Evolutionary conservation across 2,113 vertebrate genomes (phyloP), one percentile per base, ranked within the genome.

Genomic region (Eidolon helvum): DNA sequence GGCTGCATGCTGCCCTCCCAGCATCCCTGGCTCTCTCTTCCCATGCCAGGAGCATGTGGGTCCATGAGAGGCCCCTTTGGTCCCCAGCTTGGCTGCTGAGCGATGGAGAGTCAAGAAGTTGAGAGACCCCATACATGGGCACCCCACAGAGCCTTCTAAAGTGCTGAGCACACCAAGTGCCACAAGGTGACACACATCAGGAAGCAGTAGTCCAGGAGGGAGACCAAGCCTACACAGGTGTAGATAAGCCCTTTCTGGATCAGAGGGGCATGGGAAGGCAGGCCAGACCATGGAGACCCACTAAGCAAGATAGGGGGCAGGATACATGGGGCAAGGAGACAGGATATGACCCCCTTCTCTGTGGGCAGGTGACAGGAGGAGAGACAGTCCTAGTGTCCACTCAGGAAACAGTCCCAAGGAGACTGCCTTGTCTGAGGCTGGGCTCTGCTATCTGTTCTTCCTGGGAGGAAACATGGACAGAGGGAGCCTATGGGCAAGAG

Each of bases 261-360:
- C 63, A 53, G 57, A 83, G 45, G 40, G 48, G 7, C 40, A 43
- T 1, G 22, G 43, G 65, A 16, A 40, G 35, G 69, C 35, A 66
- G 79, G 84, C 28, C 5, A n/a, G 79, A 40, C 77, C 10, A 83
- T 96, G 92, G 97, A 92, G 94, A 96, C 93, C 97, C 86, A 80
- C 87, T 57, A 87, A 72, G 65, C 33, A 68, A 96, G 96, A 50
- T 24, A 83, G 97, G 48, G 91, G 72, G 5, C 40, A 63, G 38
- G 78, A 43, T 40, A 6, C 14, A 2, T 2, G n/a, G 53, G 53
- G 53, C 38, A 14, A 77, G 45, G 35, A 65, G 75, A 15, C 4
- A 2, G 33, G 22, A 61, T 48, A 19, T n/a, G 55, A 45, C 18
- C 24, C 65, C 40, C 22, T 53, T 57, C 55, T 90, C 68, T 35